A percentile compares a stretch with the other conserved stretches of the same genome.
Evolutionary conservation across 2,888 invertebrate genomes (phyloP).

Genomic region (Drosophila kambysellisi): DNA sequence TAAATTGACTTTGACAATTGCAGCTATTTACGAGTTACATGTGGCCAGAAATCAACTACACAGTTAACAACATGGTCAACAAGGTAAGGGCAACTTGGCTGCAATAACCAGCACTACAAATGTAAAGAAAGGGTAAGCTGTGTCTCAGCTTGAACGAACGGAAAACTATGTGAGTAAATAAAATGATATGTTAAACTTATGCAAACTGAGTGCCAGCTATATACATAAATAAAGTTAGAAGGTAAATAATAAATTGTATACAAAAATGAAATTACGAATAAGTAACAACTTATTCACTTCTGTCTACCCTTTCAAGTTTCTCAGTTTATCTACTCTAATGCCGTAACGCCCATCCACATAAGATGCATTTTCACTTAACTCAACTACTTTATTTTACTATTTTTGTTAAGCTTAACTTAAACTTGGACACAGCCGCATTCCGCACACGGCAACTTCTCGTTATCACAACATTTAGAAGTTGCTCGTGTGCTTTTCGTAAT

Average conservation of each 20-base stretch:
- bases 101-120: constrained; percentile 44
- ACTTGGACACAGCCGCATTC: constrained; percentile 25
- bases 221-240: not conserved
- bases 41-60: constrained; percentile 41
- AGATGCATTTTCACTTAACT: constrained; percentile 11
- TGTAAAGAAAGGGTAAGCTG: not conserved
- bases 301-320: constrained; percentile 15
- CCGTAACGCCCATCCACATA: not conserved
- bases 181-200: not conserved
- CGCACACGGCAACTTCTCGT: constrained; percentile 38
- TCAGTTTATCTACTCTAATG: not conserved
- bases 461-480: constrained; percentile 33
- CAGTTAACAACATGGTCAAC: constrained; percentile 37
- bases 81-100: constrained; percentile 36
- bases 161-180: not conserved
- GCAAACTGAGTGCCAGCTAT: not conserved
- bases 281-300: constrained; percentile 1
- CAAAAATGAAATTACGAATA: not conserved
- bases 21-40: constrained; percentile 57
- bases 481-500: constrained; percentile 31
- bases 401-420: constrained; percentile 26
- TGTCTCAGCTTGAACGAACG: not conserved
- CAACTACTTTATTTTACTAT: not conserved
- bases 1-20: constrained; percentile 36
- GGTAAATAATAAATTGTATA: not conserved